Evolutionary conservation across 92 coral and sea anemone genomes (phyloP).

Genomic region (Actinostola sp.): DNA sequence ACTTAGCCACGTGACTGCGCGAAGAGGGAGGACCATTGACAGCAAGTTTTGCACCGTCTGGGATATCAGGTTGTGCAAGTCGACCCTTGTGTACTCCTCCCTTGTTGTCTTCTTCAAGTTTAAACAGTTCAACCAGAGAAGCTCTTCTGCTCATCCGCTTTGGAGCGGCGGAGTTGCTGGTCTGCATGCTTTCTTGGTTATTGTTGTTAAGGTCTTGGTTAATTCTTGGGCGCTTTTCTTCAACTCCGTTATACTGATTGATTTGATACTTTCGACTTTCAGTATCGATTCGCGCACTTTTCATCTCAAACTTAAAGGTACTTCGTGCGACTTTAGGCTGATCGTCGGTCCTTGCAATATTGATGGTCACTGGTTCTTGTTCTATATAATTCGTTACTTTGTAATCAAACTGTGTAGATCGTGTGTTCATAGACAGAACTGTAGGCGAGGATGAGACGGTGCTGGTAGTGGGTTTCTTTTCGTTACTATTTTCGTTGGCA

Average conservation of each 20-base stretch:
- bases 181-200: constrained; percentile 27
- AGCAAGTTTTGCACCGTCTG: constrained; percentile 34
- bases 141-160: constrained; percentile 81
- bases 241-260: constrained; percentile 42
- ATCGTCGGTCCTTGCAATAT: constrained; percentile 45
- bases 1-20: constrained; percentile 30
- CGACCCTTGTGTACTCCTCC: constrained; percentile 46
- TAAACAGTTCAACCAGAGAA: constrained; percentile 86
- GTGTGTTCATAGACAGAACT: constrained; percentile 45
- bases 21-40: constrained; percentile 42
- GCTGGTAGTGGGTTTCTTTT: constrained; percentile 40
- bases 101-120: constrained; percentile 67
- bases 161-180: constrained; percentile 35
- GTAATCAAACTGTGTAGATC: constrained; percentile 34
- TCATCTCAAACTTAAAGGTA: constrained; percentile 74
- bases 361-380: constrained; percentile 38
- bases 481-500: constrained; percentile 67
- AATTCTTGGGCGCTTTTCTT: constrained; percentile 65
- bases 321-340: constrained; percentile 57
- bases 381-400: constrained; percentile 29
- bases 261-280: not conserved
- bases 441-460: constrained; percentile 32
- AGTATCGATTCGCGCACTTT: constrained; percentile 28
- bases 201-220: constrained; percentile 60
- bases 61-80: constrained; percentile 56